phyloP scores from a whole-genome alignment of 2,888 invertebrate genomes.

The Andrena haemorrhoa region DNA sequence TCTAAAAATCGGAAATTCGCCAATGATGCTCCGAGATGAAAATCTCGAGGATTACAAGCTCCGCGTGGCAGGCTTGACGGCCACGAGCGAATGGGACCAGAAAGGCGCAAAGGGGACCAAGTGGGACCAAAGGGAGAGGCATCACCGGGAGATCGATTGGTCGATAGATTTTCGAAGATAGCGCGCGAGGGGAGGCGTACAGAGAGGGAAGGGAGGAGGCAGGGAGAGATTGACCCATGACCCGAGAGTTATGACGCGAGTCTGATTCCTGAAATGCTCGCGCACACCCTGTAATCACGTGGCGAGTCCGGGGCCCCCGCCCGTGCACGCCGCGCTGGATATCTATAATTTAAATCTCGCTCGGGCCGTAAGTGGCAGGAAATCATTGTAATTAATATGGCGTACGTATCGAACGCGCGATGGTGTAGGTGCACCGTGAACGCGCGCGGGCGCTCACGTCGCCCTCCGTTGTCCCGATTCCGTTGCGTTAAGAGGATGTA shows the following conservation, averaged over 20 bases:
- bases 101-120: neutral
- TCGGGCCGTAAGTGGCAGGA: constrained; percentile 75
- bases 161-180: constrained; percentile 52
- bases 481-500: constrained; percentile 48
- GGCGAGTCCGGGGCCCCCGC: constrained; percentile 54
- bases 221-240: constrained; percentile 71
- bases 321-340: constrained; percentile 60
- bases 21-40: neutral
- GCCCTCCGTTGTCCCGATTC: neutral
- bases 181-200: neutral
- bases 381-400: constrained; percentile 80
- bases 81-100: neutral
- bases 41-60: too few relatives aligned
- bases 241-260: constrained; percentile 73
- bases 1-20: neutral
- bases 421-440: constrained; percentile 46
- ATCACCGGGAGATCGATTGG: constrained; percentile 44
- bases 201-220: neutral
- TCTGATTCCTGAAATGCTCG: constrained; percentile 77
- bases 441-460: constrained; percentile 17
- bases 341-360: constrained; percentile 81
- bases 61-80: too few relatives aligned
- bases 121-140: neutral
- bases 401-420: constrained; percentile 62
- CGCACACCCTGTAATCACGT: constrained; percentile 73